Evolutionary conservation across 2,113 vertebrate species (phyloP).

Genomic region (Microcebus jonahi): DNA sequence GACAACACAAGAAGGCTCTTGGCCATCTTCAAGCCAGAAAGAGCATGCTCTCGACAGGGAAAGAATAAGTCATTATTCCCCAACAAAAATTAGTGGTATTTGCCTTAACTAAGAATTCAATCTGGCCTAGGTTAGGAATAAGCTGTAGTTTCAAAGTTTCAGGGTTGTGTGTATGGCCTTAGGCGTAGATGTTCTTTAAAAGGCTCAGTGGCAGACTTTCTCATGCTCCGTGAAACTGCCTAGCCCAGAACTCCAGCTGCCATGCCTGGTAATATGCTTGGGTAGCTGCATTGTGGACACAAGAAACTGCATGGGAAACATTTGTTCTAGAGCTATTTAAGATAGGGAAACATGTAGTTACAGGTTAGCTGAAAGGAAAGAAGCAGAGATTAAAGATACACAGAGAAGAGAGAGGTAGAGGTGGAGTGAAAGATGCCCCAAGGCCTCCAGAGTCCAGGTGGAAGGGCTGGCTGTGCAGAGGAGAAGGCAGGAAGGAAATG

Average conservation of each 20-base stretch:
- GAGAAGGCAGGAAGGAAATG: not conserved
- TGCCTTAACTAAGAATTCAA: not conserved
- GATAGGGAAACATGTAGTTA: not conserved
- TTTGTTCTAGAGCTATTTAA: not conserved
- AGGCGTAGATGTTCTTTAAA: not conserved
- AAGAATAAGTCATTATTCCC: not conserved
- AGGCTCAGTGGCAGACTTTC: not conserved
- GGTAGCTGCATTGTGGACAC: not conserved
- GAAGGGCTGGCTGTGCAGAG: not conserved
- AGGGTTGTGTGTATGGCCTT: not conserved
- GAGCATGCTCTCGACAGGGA: not conserved
- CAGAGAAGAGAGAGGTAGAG: not conserved
- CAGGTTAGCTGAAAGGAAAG: not conserved
- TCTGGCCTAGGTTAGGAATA: not conserved
- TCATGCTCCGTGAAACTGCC: not conserved
- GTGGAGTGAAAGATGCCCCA: not conserved
- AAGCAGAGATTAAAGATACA: not conserved
- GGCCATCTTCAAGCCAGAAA: not conserved
- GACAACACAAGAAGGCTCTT: not conserved
- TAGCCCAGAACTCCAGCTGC: not conserved
- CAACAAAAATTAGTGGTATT: not conserved
- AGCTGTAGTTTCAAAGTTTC: not conserved
- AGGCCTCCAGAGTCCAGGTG: not conserved
- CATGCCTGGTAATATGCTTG: not conserved
- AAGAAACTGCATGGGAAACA: not conserved